Conservation (phyloP, 2,888 invertebrate species). For the Rhopalosiphum nymphaeae region DNA sequence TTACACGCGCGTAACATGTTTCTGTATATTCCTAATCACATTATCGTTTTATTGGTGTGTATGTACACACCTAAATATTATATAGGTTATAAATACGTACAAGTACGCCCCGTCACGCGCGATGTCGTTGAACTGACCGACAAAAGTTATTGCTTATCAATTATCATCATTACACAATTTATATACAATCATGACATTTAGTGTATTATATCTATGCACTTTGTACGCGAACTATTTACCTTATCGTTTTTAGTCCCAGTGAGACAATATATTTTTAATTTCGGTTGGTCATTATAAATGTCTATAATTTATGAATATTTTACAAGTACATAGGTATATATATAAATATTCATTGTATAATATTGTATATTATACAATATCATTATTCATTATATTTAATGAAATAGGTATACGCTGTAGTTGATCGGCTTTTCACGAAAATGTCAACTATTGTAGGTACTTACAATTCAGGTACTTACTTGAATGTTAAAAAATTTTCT, state of each 20-base stretch:
- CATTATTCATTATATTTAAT: no score
- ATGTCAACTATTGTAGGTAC: neutral
- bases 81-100: neutral
- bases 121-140: neutral
- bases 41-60: neutral
- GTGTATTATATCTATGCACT: neutral
- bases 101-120: neutral
- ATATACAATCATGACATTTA: neutral
- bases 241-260: neutral
- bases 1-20: neutral
- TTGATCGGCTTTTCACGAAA: neutral
- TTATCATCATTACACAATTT: neutral
- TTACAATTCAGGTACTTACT: no score
- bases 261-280: neutral
- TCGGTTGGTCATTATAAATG: neutral
- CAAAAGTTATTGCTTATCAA: neutral
- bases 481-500: neutral
- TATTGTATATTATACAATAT: neutral
- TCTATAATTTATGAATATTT: no score
- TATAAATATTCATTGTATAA: neutral
- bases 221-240: neutral
- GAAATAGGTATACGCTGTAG: neutral
- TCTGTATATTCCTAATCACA: neutral
- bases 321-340: no score
- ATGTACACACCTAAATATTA: neutral